phyloP scores from a whole-genome alignment of 2,888 invertebrate genomes.

The Xylocampa areola region DNA sequence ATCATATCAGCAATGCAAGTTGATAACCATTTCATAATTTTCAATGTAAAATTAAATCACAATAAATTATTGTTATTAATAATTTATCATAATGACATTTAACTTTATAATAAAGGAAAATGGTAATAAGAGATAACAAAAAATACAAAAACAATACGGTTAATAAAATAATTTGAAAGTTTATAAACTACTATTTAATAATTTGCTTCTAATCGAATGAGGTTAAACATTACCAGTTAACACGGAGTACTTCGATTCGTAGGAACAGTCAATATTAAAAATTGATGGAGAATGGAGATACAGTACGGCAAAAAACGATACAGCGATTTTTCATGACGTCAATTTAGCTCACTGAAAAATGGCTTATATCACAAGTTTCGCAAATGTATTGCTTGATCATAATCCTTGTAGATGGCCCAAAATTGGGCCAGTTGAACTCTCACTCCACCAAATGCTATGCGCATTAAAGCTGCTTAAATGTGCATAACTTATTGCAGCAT shows the following conservation, averaged over 20 bases:
- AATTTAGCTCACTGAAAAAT: slow-evolving; percentile 32
- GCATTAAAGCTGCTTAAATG: slow-evolving; percentile 46
- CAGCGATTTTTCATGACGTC: slow-evolving; percentile 48
- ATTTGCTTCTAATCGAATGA: too few relatives aligned
- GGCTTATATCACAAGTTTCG: slow-evolving; percentile 5
- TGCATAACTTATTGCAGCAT: slow-evolving; percentile 53
- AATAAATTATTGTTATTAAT: too few relatives aligned
- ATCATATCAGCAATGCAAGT: too few relatives aligned
- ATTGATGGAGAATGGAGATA: slow-evolving; percentile 25
- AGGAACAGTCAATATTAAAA: slow-evolving; percentile 17
- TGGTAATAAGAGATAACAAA: too few relatives aligned
- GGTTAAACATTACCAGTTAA: too few relatives aligned
- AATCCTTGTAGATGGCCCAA: slow-evolving; percentile 1
- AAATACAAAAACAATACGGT: too few relatives aligned
- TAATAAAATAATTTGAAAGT: too few relatives aligned
- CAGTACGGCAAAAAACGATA: slow-evolving; percentile 23
- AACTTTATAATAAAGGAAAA: too few relatives aligned
- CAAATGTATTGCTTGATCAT: slow-evolving; percentile 14
- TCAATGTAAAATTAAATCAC: too few relatives aligned
- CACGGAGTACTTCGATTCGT: background rate
- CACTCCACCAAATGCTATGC: slow-evolving; percentile 31
- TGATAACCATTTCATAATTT: too few relatives aligned
- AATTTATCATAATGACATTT: too few relatives aligned
- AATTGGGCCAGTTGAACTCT: slow-evolving; percentile 7
- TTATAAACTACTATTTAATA: too few relatives aligned